A percentile compares a stretch with the other conserved stretches of the same genome.
These are phyloP conservation scores for Pseudotriccus pelzelni DNA, from an alignment of 2,797 vertebrate species.

Conservation along the genomic window DNA sequence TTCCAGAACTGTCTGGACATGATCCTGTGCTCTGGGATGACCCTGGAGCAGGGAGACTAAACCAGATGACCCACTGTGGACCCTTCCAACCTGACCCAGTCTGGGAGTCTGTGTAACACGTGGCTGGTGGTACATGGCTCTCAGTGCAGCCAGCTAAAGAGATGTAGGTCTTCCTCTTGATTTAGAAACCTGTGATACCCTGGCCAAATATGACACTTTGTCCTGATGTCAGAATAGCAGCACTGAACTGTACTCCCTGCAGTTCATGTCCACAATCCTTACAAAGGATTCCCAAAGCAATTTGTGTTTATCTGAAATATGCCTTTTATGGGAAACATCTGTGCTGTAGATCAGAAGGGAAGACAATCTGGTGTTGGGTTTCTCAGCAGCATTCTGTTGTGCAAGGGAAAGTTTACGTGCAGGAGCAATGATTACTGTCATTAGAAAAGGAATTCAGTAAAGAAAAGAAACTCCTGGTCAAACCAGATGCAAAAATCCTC, in stretches of 20 bases:
- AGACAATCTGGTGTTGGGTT: accelerated
- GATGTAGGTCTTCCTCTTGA: not conserved
- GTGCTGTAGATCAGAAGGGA: not conserved
- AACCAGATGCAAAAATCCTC: not conserved
- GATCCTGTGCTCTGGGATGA: not conserved
- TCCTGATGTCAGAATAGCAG: not conserved
- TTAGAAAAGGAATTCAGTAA: not conserved
- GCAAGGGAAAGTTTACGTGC: not conserved
- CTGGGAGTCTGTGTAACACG: not conserved
- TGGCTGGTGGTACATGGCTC: not conserved
- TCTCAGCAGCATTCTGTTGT: not conserved
- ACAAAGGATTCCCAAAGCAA: accelerated
- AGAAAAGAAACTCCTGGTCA: not conserved
- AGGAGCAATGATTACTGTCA: not conserved
- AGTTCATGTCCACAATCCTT: not conserved
- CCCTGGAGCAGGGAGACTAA: not conserved
- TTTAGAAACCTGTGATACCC: not conserved
- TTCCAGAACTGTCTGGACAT: not conserved
- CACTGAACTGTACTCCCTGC: not conserved
- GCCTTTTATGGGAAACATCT: not conserved
- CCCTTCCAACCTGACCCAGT: not conserved
- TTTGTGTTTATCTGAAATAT: not conserved
- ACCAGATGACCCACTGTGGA: not conserved
- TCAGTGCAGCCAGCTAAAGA: not conserved
- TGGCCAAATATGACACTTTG: not conserved